Conservation (phyloP, 2,797 vertebrate genomes). For the Tapirus indicus region DNA sequence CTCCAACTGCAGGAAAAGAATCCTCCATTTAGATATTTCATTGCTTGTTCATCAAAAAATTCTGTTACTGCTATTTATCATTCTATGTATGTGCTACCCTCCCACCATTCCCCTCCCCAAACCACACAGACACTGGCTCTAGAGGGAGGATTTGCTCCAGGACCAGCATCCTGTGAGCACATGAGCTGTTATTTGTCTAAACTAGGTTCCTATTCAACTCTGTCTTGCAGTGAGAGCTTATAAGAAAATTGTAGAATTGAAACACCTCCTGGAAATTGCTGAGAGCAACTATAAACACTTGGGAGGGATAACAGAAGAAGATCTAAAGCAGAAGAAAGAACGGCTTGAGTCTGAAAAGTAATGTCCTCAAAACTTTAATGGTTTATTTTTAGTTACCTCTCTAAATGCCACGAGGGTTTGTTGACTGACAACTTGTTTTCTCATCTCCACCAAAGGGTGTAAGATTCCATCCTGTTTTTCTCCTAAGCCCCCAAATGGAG, state of each 20-base stretch:
- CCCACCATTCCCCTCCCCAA: neutral
- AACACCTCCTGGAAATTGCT: conserved; percentile 87
- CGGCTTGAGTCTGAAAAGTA: conserved; percentile 87
- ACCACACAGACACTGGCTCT: neutral
- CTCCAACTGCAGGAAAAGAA: neutral
- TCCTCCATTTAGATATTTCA: neutral
- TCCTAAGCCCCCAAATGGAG: neutral
- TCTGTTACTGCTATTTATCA: neutral
- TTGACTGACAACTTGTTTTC: neutral
- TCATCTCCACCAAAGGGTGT: neutral
- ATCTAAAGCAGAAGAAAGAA: conserved; percentile 85
- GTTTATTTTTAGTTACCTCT: conserved; percentile 41
- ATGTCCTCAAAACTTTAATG: conserved; percentile 65
- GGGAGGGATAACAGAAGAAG: conserved; percentile 90
- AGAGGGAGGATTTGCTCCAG: neutral
- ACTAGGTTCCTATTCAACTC: conserved; percentile 27
- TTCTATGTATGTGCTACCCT: neutral
- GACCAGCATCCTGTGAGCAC: neutral
- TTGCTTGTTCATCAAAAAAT: neutral
- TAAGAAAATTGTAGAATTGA: conserved; percentile 88
- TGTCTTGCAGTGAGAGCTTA: conserved; percentile 89
- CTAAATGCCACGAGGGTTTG: neutral
- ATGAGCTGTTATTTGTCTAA: neutral
- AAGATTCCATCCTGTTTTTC: neutral
- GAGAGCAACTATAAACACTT: conserved; percentile 90